These are phyloP conservation scores for Steinernema khuongi DNA, from an alignment of 1,140 invertebrate genomes.

Conservation along the genomic window DNA sequence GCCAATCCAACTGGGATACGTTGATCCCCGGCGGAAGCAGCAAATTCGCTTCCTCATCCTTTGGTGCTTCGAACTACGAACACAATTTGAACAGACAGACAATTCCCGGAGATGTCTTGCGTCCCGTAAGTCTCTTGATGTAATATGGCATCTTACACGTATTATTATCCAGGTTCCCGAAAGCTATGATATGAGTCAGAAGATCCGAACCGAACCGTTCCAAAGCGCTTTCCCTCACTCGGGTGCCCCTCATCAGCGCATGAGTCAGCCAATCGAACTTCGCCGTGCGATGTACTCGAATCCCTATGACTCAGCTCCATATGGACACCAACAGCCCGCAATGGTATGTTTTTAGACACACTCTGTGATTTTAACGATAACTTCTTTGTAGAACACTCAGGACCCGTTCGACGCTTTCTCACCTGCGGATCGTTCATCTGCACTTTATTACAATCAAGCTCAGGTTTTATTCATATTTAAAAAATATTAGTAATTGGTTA, in stretches of 20 bases:
- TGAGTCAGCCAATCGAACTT: not conserved
- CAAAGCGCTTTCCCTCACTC: not conserved
- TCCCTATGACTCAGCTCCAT: not conserved
- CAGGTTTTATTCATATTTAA: not conserved
- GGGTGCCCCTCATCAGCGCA: not conserved
- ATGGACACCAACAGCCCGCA: too few relatives aligned
- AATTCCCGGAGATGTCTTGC: not conserved
- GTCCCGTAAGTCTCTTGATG: not conserved
- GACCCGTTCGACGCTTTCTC: not conserved
- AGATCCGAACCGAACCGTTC: not conserved
- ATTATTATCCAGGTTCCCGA: not conserved
- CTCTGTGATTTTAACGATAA: too few relatives aligned
- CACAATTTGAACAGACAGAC: not conserved
- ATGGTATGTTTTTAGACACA: too few relatives aligned
- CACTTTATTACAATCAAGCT: not conserved
- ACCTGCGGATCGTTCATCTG: not conserved
- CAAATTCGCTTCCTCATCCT: not conserved
- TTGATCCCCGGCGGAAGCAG: not conserved
- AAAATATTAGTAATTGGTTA: not conserved
- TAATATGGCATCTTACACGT: not conserved
- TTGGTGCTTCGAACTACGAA: not conserved
- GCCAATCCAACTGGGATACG: not conserved
- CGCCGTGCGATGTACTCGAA: not conserved
- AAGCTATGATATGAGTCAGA: not conserved
- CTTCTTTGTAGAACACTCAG: not conserved